Percentiles rank a stretch among this genome's conserved stretches.
phyloP scores from a whole-genome alignment of 2,113 vertebrate genomes.

The Notarius quadriscutis region DNA sequence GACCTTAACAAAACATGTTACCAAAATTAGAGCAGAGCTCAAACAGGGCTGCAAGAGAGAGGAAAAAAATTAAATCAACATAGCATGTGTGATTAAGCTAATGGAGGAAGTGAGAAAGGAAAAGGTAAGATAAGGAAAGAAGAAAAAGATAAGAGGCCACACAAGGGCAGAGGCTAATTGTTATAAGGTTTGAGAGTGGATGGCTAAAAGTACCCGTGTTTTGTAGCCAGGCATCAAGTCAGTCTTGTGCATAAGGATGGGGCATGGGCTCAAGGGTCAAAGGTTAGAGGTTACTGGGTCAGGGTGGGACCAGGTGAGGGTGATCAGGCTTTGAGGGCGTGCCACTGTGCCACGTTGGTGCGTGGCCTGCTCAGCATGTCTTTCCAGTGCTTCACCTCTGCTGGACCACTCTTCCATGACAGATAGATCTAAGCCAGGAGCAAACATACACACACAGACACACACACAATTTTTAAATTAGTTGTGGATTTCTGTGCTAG shows the following conservation, averaged over 20 bases:
- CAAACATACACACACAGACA: slow-evolving; percentile 25
- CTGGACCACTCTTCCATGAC: slow-evolving; percentile 98
- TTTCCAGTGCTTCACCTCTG: slow-evolving; percentile 98
- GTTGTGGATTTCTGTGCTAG: not conserved
- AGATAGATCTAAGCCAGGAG: slow-evolving; percentile 86
- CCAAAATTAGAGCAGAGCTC: slow-evolving; percentile 10
- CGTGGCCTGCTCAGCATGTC: slow-evolving; percentile 97
- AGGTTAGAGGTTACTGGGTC: slow-evolving; percentile 9
- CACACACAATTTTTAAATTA: slow-evolving; percentile 43
- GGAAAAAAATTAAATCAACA: not conserved
- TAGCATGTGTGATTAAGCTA: not conserved
- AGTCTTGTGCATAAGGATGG: slow-evolving; percentile 79
- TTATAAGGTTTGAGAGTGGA: slow-evolving; percentile 54
- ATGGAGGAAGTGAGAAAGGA: slow-evolving; percentile 42
- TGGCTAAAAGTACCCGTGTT: slow-evolving; percentile 84
- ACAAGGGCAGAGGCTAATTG: slow-evolving; percentile 50
- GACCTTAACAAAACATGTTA: slow-evolving; percentile 48
- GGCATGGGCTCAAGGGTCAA: slow-evolving; percentile 41
- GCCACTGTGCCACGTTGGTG: slow-evolving; percentile 95
- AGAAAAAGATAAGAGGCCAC: not conserved
- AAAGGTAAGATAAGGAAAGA: slow-evolving; percentile 36
- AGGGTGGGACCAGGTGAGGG: slow-evolving; percentile 38
- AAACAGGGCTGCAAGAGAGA: not conserved
- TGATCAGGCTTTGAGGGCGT: slow-evolving; percentile 94
- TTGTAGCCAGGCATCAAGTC: slow-evolving; percentile 60